A percentile compares a stretch with the other conserved stretches of the same genome.
Evolutionary conservation across 92 coral and sea anemone species (phyloP).

Genomic region (Actinernus sp.): DNA sequence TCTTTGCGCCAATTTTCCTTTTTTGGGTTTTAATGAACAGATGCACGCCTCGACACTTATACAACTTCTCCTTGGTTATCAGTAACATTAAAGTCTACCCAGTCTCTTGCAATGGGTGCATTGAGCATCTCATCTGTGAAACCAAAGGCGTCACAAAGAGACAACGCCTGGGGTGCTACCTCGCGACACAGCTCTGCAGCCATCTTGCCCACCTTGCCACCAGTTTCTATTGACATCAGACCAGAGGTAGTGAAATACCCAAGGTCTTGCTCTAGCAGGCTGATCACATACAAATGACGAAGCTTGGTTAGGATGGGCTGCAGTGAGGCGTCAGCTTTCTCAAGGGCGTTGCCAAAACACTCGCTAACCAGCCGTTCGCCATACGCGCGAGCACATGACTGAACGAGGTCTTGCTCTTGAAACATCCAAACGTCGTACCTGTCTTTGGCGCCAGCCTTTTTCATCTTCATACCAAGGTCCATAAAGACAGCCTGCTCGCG

Average conservation of each 20-base stretch:
- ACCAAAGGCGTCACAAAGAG: constrained; percentile 94
- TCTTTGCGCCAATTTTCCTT: too few species aligned
- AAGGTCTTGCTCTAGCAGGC: constrained; percentile 68
- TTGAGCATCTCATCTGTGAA: constrained; percentile 82
- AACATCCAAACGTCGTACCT: constrained; percentile 85
- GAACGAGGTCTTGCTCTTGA: constrained; percentile 83
- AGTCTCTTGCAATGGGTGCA: constrained; percentile 91
- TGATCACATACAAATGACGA: constrained; percentile 70
- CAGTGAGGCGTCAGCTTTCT: constrained; percentile 64
- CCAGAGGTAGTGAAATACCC: constrained; percentile 80
- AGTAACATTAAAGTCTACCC: constrained; percentile 79
- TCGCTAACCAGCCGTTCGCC: constrained; percentile 89
- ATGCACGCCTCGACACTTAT: too few species aligned
- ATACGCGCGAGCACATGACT: constrained; percentile 75
- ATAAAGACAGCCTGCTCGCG: constrained; percentile 77
- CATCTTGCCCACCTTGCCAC: constrained; percentile 63
- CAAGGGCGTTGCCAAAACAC: constrained; percentile 58
- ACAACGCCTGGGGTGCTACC: constrained; percentile 79
- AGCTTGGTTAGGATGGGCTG: constrained; percentile 74
- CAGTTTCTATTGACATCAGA: constrained; percentile 67
- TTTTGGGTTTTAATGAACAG: too few species aligned
- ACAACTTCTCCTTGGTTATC: constrained; percentile 82
- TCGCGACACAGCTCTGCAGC: constrained; percentile 83
- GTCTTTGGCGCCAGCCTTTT: constrained; percentile 70
- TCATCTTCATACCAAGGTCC: constrained; percentile 85